phyloP scores from a whole-genome alignment of 37 sponge, comb jelly and placozoan genomes.

The Petrosia ficiformis region DNA sequence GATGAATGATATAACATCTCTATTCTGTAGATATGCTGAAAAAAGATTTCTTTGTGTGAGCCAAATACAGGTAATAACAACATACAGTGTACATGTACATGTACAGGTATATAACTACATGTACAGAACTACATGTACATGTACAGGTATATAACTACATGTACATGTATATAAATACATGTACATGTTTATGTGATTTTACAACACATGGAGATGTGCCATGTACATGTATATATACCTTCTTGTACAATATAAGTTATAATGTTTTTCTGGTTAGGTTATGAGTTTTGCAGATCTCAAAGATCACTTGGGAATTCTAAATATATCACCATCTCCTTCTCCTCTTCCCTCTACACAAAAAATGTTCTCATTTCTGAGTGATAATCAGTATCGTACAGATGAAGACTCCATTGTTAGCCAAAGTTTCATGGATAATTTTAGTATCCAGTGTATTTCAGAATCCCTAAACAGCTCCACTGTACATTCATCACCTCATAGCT shows the following conservation, averaged over 20 bases:
- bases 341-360: neutral
- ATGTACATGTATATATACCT: too few species aligned
- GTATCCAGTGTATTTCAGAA: neutral
- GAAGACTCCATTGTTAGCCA: neutral
- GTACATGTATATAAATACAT: too few species aligned
- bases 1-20: neutral
- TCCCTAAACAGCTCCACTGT: too few species aligned
- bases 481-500: too few species aligned
- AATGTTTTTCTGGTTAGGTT: too few species aligned
- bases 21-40: constrained; percentile 1
- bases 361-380: neutral
- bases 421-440: neutral
- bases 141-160: too few species aligned
- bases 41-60: constrained; percentile 25
- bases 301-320: too few species aligned
- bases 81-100: neutral
- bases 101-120: neutral
- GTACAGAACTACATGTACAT: neutral
- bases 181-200: too few species aligned
- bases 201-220: too few species aligned
- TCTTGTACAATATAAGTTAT: too few species aligned
- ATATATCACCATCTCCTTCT: neutral
- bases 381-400: neutral
- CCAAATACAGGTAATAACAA: constrained; percentile 30
- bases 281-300: too few species aligned